phyloP scores from a whole-genome alignment of 1,140 invertebrate genomes.

The Lutraria rhynchaena region DNA sequence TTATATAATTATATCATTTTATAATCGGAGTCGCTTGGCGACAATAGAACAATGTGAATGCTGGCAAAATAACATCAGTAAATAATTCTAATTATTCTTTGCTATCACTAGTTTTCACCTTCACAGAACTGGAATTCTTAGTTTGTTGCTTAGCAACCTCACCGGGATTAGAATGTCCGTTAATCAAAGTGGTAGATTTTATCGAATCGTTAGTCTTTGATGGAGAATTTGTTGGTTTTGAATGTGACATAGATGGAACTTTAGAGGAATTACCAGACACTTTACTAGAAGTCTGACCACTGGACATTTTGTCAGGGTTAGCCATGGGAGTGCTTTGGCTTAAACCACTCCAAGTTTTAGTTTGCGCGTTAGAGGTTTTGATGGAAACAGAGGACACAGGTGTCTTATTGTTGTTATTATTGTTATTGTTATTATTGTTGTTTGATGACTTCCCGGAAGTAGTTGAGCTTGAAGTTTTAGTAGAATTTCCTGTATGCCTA shows the following conservation, averaged over 20 bases:
- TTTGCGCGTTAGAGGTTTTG: no score
- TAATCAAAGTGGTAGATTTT: constrained; percentile 2
- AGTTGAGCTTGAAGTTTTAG: no score
- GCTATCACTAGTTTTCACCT: neutral
- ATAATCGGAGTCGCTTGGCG: no score
- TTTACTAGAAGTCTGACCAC: neutral
- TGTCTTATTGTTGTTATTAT: no score
- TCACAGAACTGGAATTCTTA: neutral
- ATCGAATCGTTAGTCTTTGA: neutral
- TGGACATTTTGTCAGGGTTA: neutral
- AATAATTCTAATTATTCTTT: constrained; percentile 3
- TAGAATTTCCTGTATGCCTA: no score
- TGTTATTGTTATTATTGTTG: no score
- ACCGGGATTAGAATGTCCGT: constrained; percentile 18
- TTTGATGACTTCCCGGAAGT: no score
- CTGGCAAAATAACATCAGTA: neutral
- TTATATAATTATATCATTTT: no score
- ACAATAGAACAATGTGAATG: no score
- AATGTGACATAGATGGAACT: neutral
- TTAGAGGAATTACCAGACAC: neutral
- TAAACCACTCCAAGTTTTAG: no score
- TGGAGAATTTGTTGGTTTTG: neutral
- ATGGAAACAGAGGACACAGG: no score
- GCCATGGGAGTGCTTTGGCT: no score
- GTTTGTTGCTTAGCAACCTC: constrained; percentile 31